Conservation (phyloP, 2,113 vertebrate genomes). For the Scophthalmus maximus region DNA sequence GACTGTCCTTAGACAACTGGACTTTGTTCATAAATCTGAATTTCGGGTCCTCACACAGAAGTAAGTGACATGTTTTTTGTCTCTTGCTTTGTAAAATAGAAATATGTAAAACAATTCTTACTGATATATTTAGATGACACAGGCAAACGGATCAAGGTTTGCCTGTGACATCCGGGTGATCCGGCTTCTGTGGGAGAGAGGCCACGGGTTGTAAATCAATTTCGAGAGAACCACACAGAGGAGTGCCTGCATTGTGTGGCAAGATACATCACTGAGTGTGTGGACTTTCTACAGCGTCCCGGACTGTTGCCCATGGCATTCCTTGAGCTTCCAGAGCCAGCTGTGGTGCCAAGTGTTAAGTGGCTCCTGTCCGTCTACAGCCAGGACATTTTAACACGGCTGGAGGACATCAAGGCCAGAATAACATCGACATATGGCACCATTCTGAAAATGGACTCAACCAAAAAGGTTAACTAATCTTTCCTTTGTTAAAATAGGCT, state of each 20-base stretch:
- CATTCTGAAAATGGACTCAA: no score
- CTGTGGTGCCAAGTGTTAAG: no score
- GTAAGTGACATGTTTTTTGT: neutral
- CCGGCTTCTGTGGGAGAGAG: neutral
- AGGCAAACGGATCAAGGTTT: constrained; percentile 2
- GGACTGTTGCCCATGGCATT: no score
- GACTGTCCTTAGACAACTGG: constrained; percentile 18
- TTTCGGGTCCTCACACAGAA: constrained; percentile 17
- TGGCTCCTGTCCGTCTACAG: no score
- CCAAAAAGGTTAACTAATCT: no score
- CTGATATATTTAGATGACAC: neutral
- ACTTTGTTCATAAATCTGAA: constrained; percentile 13
- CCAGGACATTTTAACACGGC: no score
- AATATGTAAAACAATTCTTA: neutral
- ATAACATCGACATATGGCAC: no score
- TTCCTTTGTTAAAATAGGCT: no score
- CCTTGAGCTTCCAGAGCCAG: no score
- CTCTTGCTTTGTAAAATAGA: neutral
- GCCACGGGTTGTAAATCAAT: neutral
- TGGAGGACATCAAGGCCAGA: no score
- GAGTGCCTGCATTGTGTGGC: neutral
- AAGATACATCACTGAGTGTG: no score
- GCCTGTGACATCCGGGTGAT: constrained; percentile 13
- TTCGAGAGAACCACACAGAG: constrained; percentile 4
- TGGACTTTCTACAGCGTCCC: no score